Conservation (phyloP, 2,113 vertebrate species). For the Pelusios castaneus region DNA sequence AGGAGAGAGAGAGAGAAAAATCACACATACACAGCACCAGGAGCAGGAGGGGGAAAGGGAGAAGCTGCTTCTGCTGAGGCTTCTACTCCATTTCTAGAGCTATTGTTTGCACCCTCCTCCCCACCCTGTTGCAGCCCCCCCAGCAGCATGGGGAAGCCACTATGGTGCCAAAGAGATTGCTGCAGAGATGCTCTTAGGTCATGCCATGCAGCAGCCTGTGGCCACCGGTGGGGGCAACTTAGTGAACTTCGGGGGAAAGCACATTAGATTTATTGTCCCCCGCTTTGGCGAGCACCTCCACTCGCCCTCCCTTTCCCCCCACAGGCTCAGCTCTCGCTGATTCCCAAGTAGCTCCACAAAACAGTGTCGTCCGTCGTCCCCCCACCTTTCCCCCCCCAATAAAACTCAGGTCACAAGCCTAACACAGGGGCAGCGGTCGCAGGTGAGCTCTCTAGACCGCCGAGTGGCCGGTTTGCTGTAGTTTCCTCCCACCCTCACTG, state of each 20-base stretch:
- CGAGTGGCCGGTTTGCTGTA: background rate
- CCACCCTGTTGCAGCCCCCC: background rate
- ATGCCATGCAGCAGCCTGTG: slow-evolving; percentile 46
- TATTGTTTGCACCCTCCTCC: background rate
- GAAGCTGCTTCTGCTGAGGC: background rate
- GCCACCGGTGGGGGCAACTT: slow-evolving; percentile 31
- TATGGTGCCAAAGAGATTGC: background rate
- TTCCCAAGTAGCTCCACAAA: background rate
- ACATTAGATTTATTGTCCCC: background rate
- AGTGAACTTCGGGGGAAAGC: background rate
- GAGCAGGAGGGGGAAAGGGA: background rate
- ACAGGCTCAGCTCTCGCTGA: background rate
- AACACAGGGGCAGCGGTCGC: background rate
- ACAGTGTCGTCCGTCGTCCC: no score
- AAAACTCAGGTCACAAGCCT: background rate
- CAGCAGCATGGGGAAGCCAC: background rate
- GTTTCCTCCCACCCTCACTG: background rate
- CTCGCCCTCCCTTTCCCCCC: background rate
- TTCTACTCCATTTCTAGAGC: background rate
- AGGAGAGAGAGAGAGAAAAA: background rate
- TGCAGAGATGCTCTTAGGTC: slow-evolving; percentile 49
- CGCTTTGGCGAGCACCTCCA: background rate
- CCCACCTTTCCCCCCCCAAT: no score
- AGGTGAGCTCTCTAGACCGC: background rate
- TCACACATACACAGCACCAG: background rate